These are phyloP conservation scores for Latrodectus hesperus DNA, from an alignment of 2,888 invertebrate genomes.

Conservation along the genomic window DNA sequence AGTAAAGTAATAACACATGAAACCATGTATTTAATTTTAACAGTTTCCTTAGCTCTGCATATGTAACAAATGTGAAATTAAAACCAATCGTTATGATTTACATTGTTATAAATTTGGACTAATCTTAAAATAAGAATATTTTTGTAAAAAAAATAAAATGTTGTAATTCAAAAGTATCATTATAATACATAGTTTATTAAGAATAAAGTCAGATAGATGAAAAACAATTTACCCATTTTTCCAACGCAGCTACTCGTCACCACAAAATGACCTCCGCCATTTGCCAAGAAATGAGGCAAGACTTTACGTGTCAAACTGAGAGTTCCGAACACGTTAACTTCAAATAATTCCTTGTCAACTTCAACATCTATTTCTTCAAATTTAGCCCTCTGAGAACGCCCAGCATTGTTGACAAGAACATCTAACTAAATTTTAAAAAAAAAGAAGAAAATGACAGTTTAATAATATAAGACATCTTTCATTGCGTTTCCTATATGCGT, in stretches of 20 bases:
- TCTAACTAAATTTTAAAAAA: conserved; percentile 78
- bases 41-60: too few species aligned
- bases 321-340: conserved; percentile 85
- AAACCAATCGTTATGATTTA: too few species aligned
- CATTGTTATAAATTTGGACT: too few species aligned
- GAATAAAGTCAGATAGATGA: too few species aligned
- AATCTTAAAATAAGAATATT: too few species aligned
- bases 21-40: too few species aligned
- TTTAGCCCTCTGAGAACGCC: conserved; percentile 83
- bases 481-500: not conserved
- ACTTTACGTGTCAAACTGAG: conserved; percentile 82
- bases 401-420: conserved; percentile 87
- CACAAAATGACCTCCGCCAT: conserved; percentile 81
- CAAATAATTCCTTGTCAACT: conserved; percentile 85
- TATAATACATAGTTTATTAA: too few species aligned
- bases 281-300: conserved; percentile 80
- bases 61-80: too few species aligned
- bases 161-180: too few species aligned
- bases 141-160: too few species aligned
- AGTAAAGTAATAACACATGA: too few species aligned
- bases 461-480: not conserved
- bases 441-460: not conserved
- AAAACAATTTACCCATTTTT: conserved; percentile 77
- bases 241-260: conserved; percentile 86
- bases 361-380: conserved; percentile 83